Evolutionary conservation across 2,113 vertebrate genomes (phyloP).

Genomic region (Guaruba guarouba): DNA sequence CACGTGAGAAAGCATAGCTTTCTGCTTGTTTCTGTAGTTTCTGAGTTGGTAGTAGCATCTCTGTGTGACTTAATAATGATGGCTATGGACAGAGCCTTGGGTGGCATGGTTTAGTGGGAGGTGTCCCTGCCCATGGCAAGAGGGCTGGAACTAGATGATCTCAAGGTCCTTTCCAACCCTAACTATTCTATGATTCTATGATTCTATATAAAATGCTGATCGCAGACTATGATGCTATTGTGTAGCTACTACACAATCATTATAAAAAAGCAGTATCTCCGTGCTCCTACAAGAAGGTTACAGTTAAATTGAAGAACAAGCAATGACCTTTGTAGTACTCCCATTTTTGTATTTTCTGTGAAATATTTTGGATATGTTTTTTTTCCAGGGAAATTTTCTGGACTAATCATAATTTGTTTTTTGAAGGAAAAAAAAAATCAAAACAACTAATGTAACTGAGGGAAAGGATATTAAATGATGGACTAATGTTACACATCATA

Average conservation of each 20-base stretch:
- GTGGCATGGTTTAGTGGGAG: no score
- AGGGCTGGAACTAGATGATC: no score
- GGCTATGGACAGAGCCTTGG: neutral
- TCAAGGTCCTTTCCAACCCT: no score
- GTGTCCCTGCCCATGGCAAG: no score
- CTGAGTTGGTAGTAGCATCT: neutral
- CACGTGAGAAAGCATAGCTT: neutral
- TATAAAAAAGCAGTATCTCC: neutral
- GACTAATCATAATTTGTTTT: neutral
- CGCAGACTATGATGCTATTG: accelerated
- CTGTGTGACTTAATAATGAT: neutral
- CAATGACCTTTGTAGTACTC: neutral
- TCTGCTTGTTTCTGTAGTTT: neutral
- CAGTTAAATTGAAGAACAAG: neutral
- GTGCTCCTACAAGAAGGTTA: neutral
- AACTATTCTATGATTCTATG: no score
- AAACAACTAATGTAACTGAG: neutral
- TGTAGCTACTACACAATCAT: neutral
- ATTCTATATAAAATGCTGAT: neutral
- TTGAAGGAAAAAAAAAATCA: neutral
- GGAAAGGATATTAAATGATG: neutral
- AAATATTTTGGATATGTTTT: neutral
- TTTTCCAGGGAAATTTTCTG: neutral
- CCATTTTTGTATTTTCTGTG: neutral
- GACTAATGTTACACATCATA: neutral